These are phyloP conservation scores for Sinocyclocheilus grahami DNA, from an alignment of 2,113 vertebrate genomes.

Conservation along the genomic window DNA sequence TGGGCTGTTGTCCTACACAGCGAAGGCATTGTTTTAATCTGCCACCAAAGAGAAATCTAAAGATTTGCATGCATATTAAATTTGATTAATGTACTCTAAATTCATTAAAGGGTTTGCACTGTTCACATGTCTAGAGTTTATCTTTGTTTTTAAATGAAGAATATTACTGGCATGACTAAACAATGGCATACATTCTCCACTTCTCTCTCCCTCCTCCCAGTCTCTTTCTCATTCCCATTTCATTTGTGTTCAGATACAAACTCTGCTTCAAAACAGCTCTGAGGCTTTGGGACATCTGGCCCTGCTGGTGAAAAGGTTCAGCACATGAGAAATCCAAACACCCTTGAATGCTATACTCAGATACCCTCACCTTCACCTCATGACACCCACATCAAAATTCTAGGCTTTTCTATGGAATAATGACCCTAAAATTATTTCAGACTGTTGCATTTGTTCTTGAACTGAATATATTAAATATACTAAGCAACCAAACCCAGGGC, in stretches of 20 bases:
- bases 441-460: neutral
- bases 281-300: constrained; percentile 76
- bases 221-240: constrained; percentile 59
- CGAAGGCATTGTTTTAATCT: constrained; percentile 1
- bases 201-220: no score
- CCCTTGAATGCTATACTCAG: neutral
- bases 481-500: neutral
- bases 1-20: neutral
- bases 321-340: neutral
- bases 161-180: neutral
- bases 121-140: neutral
- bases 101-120: neutral
- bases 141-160: neutral
- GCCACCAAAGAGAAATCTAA: neutral
- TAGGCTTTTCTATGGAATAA: neutral
- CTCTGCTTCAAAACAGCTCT: constrained; percentile 48
- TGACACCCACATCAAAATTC: neutral
- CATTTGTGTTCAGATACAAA: constrained; percentile 64
- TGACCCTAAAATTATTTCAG: neutral
- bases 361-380: neutral
- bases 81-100: neutral
- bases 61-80: neutral
- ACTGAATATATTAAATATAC: neutral
- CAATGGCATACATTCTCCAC: neutral
- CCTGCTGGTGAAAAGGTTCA: constrained; percentile 76